A percentile compares a stretch with the other conserved stretches of the same genome.
Evolutionary conservation across 2,888 invertebrate genomes (phyloP).

Genomic region (Eupithecia exiguata): DNA sequence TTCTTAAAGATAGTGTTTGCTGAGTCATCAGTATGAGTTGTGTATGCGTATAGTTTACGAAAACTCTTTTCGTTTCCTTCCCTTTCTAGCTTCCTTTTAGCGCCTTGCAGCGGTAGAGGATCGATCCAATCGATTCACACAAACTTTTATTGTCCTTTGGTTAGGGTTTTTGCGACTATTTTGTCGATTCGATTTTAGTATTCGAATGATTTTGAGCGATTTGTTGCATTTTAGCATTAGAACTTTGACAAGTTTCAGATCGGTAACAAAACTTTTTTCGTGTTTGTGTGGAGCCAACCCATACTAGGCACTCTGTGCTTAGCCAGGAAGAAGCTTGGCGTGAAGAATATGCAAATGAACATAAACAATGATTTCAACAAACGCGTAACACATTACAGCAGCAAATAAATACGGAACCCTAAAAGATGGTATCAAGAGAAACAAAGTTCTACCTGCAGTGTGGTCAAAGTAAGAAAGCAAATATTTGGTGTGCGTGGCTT

Average conservation of each 20-base stretch:
- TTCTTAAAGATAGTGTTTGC: background rate
- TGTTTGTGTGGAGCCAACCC: background rate
- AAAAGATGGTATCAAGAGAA: slow-evolving; percentile 15
- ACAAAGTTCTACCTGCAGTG: slow-evolving; percentile 17
- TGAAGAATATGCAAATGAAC: slow-evolving; percentile 24
- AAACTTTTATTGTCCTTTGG: no score
- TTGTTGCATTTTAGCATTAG: no score
- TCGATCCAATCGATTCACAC: no score
- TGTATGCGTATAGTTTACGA: background rate
- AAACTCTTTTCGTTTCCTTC: background rate
- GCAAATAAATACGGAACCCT: no score
- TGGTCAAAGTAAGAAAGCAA: background rate
- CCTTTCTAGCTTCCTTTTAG: background rate
- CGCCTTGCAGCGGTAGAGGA: background rate
- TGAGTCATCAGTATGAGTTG: background rate
- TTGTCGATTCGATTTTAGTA: background rate
- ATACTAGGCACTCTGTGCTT: background rate
- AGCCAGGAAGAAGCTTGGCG: background rate
- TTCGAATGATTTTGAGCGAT: background rate
- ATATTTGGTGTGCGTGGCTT: no score
- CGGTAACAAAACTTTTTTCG: background rate
- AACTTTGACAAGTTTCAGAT: background rate
- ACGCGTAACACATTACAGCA: slow-evolving; percentile 22
- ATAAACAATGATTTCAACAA: slow-evolving; percentile 28
- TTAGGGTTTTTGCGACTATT: no score